Base-by-base conservation (phyloP, 37 sponge, comb jelly and placozoan genomes). In the Chondrosia reniformis region DNA sequence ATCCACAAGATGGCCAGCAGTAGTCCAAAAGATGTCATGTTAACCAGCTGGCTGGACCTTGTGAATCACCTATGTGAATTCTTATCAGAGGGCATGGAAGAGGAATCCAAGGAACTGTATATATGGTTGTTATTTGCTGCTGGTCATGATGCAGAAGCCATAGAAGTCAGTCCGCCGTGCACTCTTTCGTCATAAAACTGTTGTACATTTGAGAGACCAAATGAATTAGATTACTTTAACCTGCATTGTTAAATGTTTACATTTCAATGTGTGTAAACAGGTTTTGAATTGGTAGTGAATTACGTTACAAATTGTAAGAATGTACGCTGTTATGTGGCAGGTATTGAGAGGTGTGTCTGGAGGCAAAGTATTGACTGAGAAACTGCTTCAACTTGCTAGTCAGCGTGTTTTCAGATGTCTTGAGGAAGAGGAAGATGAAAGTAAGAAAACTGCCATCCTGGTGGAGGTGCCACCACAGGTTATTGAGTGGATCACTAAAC, bases 401-500 rank as follows among this genome's bases (percentile, higher is more conserved):
- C 37, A 69, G 4, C 72, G 72, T 1, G 2, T 69, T n/a, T 9
- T 24, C 44, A 69, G 22, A 7, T 40, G 39, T 17, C 36, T 69
- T 24, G 24, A 21, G 3, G 42, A 69, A 69, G 72, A 69, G 72
- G 8, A 41, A 41, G 19, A 69, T 1, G 24, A 1, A 10, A 2
- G 24, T 21, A 69, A 39, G 43, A 69, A 69, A 7, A 44, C 72
- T 0, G 1, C 25, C 4, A 44, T 44, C 15, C 5, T 34, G 1
- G 32, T 44, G 1, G n/a, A 34, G 43, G 1, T 69, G 13, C 9
- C 72, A 3, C 72, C 72, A 13, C 72, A 69, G 36, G 72, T 69
- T 38, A 21, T 69, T 1, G 72, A 69, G n/a, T 69, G 72, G 72
- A 69, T 69, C 37, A 34, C 41, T 34, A 36, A 69, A 39, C 72